A percentile compares a stretch with the other conserved stretches of the same genome.
These are phyloP conservation scores for Hassar affinis DNA, from an alignment of 2,113 vertebrate genomes.

Conservation along the genomic window DNA sequence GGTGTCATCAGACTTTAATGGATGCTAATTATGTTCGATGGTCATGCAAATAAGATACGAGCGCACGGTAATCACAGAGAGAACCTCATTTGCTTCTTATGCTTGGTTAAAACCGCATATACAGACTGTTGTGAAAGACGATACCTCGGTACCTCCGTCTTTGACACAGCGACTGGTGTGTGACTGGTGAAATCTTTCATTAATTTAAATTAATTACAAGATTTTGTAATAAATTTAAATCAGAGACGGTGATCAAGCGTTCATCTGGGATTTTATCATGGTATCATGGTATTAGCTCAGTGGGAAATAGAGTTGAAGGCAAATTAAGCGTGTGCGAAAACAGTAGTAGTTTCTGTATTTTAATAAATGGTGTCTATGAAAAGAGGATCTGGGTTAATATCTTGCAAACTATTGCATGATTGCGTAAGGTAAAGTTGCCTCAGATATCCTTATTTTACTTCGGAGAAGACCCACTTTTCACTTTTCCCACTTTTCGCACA, in stretches of 20 bases:
- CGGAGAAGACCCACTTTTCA: background rate
- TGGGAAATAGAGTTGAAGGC: background rate
- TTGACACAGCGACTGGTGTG: background rate
- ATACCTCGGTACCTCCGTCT: background rate
- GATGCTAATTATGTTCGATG: constrained; percentile 34
- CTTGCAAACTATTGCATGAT: background rate
- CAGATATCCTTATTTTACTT: background rate
- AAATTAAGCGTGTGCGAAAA: background rate
- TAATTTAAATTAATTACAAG: no score
- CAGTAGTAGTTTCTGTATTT: background rate
- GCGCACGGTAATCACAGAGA: background rate
- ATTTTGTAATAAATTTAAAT: background rate
- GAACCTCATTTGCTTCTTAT: background rate
- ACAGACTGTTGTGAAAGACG: background rate
- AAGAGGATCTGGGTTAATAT: background rate
- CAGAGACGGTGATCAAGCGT: background rate
- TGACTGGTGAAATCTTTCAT: background rate
- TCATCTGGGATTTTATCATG: background rate
- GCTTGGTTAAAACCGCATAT: background rate
- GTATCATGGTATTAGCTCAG: background rate
- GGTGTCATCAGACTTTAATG: background rate
- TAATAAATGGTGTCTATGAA: background rate
- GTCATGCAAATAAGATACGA: background rate
- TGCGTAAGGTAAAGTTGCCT: background rate
- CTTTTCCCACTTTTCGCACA: no score